A percentile compares a stretch with the other conserved stretches of the same genome.
phyloP scores from a whole-genome alignment of 1,140 invertebrate genomes.

The Dolichoris vasculosae region DNA sequence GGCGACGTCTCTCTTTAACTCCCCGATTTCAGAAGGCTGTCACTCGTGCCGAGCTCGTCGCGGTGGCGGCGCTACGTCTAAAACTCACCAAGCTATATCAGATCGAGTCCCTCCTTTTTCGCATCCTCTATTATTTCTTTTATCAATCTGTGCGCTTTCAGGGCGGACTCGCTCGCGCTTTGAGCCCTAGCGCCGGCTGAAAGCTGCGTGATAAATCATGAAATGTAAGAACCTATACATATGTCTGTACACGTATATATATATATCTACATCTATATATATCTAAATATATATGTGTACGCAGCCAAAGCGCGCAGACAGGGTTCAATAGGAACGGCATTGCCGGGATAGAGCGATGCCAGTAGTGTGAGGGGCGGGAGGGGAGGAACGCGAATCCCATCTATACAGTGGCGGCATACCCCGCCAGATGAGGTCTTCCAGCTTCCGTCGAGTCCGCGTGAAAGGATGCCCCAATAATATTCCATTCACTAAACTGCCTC shows the following conservation, averaged over 20 bases:
- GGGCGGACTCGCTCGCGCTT: constrained; percentile 54
- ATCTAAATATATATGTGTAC: too few relatives aligned
- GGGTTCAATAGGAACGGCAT: constrained; percentile 72
- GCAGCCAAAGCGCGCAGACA: constrained; percentile 33
- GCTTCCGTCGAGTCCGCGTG: constrained; percentile 74
- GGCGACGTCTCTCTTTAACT: constrained; percentile 15
- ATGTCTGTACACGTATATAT: constrained; percentile 57
- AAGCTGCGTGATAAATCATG: constrained; percentile 76
- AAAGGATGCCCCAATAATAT: constrained; percentile 76
- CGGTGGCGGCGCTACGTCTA: not conserved
- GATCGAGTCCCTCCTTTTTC: constrained; percentile 71
- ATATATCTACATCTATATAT: too few relatives aligned
- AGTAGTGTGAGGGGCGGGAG: not conserved
- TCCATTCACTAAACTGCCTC: constrained; percentile 70
- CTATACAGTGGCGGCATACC: constrained; percentile 63
- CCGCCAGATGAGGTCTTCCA: constrained; percentile 74
- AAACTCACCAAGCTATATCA: constrained; percentile 59
- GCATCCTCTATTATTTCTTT: constrained; percentile 75
- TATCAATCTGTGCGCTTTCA: constrained; percentile 73
- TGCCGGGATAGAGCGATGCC: constrained; percentile 58
- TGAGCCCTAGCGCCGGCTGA: constrained; percentile 64
- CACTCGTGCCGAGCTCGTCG: not conserved
- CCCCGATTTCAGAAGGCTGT: not conserved
- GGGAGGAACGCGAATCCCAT: constrained; percentile 63
- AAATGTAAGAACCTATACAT: constrained; percentile 74